Conservation (phyloP, 2,113 vertebrate species). For the Hylia prasina region DNA sequence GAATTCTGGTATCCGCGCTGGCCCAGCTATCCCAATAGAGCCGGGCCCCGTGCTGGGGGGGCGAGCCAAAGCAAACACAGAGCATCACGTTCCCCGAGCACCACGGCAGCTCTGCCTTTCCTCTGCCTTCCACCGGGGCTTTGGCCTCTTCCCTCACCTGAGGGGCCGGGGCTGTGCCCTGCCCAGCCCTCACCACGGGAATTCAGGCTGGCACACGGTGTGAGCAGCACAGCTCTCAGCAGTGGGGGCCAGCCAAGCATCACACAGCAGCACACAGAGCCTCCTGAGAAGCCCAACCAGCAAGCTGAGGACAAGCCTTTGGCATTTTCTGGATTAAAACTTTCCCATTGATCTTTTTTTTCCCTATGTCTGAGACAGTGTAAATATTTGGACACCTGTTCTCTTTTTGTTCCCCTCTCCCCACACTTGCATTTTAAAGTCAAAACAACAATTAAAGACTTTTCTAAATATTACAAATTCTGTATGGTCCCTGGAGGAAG, state of each 20-base stretch:
- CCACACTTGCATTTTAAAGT: not conserved
- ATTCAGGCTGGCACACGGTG: fast-evolving
- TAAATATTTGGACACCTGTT: constrained; percentile 60
- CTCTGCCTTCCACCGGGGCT: not conserved
- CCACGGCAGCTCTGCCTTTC: not conserved
- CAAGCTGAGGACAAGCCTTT: not conserved
- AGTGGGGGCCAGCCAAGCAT: not conserved
- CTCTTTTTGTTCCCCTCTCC: not conserved
- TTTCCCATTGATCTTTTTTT: constrained; percentile 36
- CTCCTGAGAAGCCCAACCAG: not conserved
- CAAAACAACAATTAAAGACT: constrained; percentile 33
- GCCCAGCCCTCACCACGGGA: fast-evolving
- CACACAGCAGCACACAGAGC: not conserved
- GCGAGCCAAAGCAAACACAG: constrained; percentile 22
- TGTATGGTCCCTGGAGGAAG: not conserved
- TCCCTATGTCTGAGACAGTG: not conserved
- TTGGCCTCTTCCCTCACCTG: not conserved
- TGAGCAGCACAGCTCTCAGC: fast-evolving
- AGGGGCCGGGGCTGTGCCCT: fast-evolving
- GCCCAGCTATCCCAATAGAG: constrained; percentile 26
- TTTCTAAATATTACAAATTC: not conserved
- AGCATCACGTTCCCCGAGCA: not conserved
- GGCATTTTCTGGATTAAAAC: not conserved
- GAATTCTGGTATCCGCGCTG: not conserved
- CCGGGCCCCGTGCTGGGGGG: not conserved